These are phyloP conservation scores for Colius striatus DNA, from an alignment of 2,113 vertebrate species.

Conservation along the genomic window DNA sequence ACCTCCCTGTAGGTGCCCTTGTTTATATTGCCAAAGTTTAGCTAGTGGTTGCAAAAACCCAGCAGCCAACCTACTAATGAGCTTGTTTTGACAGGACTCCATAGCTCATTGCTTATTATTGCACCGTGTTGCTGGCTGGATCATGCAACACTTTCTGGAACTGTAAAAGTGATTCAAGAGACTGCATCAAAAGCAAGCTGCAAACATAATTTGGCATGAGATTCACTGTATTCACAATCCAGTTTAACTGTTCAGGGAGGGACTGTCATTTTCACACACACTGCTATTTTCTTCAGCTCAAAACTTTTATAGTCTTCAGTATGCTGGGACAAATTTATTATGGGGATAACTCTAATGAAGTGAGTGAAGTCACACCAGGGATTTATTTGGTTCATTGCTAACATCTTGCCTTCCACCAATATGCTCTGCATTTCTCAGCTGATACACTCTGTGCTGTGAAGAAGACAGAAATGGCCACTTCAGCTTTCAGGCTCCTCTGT, in stretches of 20 bases:
- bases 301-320: conserved; percentile 4
- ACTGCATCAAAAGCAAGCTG: neutral
- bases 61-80: conserved; percentile 59
- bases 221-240: neutral
- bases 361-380: conserved; percentile 45
- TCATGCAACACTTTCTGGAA: conserved; percentile 53
- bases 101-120: conserved; percentile 63
- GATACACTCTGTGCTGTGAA: neutral
- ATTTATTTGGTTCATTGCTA: conserved; percentile 47
- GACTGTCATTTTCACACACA: neutral
- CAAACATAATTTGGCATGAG: conserved; percentile 15
- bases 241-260: neutral
- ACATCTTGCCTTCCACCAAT: conserved; percentile 27
- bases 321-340: neutral
- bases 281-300: neutral
- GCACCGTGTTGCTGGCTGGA: conserved; percentile 30
- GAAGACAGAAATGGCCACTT: neutral
- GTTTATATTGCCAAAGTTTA: conserved; percentile 55
- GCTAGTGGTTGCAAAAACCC: conserved; percentile 48
- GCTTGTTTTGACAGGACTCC: conserved; percentile 63
- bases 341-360: conserved; percentile 36
- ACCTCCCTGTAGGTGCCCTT: conserved; percentile 48
- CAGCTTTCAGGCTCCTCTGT: neutral
- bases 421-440: neutral
- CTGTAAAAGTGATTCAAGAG: conserved; percentile 48